Evolutionary conservation across 2,888 invertebrate genomes (phyloP), one percentile per base, ranked within the genome.

Genomic region (Selenia dentaria): DNA sequence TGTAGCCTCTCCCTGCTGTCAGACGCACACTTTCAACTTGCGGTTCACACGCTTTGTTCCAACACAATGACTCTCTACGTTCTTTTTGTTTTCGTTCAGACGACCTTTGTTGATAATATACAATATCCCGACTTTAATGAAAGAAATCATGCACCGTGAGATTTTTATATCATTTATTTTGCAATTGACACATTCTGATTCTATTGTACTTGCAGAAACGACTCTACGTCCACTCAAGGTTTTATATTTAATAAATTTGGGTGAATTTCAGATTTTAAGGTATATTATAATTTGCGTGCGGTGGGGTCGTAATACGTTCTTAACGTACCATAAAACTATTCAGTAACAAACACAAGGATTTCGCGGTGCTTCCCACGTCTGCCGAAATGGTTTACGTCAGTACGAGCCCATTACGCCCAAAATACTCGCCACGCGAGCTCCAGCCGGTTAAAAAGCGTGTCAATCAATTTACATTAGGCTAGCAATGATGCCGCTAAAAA

Each of bases 51-150:
- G 88, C 83, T 83, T 84, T 85, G 86, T 83, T 81, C 76, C 64
- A 70, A 79, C 66, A 87, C 88, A 89, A 88, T 87, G 80, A 82
- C 79, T 79, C 83, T 87, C 83, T 83, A 84, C 79, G 79, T 74
- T 84, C 85, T 85, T 88, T 87, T 88, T 88, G 88, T 88, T 88
- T 88, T 85, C 83, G 71, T 86, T 83, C 80, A 82, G 81, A 83
- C 86, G 85, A 88, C 89, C 87, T 89, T 86, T 86, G 85, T 83
- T 87, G 85, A 86, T 88, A 78, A 86, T 83, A 83, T 83, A 86
- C 84, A 85, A 83, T 87, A 88, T 88, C 78, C 74, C 80, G 68
- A 79, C 70, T 83, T 73, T 79, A 83, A 84, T 80, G 69, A 80
- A 87, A 85, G 83, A 88, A 88, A 88, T 81, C 83, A 80, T 75